phyloP scores from a whole-genome alignment of 2,113 vertebrate genomes.

The Malurus cyaneus region DNA sequence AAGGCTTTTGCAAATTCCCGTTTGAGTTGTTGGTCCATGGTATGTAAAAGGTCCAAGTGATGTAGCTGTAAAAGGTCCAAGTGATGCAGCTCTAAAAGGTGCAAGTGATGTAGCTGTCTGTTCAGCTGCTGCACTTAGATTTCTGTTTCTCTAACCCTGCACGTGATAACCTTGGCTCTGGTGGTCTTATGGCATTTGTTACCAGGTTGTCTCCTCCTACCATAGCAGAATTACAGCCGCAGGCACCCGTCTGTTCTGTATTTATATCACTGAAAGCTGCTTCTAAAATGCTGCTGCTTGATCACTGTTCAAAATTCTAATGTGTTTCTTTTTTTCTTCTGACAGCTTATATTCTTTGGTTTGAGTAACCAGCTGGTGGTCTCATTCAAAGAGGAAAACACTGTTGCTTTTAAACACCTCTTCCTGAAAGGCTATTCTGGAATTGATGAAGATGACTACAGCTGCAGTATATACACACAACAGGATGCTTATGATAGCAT shows the following conservation, averaged over 20 bases:
- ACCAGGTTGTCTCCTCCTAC: neutral
- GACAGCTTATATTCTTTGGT: conserved; percentile 90
- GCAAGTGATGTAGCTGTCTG: neutral
- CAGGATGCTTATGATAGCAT: conserved; percentile 82
- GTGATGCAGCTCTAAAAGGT: neutral
- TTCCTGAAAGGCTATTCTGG: conserved; percentile 91
- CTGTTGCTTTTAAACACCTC: conserved; percentile 87
- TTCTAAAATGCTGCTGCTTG: neutral
- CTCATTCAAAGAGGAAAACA: conserved; percentile 92
- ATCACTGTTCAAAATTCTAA: neutral
- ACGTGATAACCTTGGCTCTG: neutral
- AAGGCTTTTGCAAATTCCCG: neutral
- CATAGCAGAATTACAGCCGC: neutral
- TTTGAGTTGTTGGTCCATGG: neutral
- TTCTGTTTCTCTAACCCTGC: neutral
- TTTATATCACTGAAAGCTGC: neutral
- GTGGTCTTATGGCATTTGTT: neutral
- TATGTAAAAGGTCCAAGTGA: neutral
- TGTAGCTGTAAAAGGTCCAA: neutral
- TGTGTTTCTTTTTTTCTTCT: neutral
- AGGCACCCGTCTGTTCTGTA: neutral
- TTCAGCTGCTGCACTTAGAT: neutral
- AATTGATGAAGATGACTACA: conserved; percentile 88
- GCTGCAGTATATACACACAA: conserved; percentile 85
- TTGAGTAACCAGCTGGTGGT: conserved; percentile 95